phyloP scores from a whole-genome alignment of 2,888 invertebrate species.

The Aphidoletes aphidimyza region DNA sequence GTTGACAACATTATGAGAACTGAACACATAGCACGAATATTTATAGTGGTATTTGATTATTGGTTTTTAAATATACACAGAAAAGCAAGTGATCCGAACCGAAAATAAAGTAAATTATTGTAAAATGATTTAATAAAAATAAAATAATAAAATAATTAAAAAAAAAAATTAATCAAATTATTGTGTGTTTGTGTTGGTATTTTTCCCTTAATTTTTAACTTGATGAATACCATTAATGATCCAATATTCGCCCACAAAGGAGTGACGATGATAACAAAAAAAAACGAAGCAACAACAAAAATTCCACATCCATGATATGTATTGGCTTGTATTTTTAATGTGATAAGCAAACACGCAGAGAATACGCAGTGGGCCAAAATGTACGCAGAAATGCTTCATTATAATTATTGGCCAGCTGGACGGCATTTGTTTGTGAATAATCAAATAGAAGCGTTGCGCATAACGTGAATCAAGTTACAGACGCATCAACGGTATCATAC shows the following conservation, averaged over 20 bases:
- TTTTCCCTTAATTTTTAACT: not conserved
- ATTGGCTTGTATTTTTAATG: conserved; percentile 22
- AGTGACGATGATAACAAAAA: too few species aligned
- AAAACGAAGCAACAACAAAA: not conserved
- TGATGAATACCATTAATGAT: not conserved
- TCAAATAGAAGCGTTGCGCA: not conserved
- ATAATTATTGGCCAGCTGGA: conserved; percentile 35
- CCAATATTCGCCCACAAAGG: too few species aligned
- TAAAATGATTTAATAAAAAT: not conserved
- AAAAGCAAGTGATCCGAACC: not conserved
- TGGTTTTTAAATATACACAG: not conserved
- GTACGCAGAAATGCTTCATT: not conserved
- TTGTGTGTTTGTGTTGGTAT: not conserved
- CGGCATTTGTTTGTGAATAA: not conserved
- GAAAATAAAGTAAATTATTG: not conserved
- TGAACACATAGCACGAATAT: not conserved
- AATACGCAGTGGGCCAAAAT: too few species aligned
- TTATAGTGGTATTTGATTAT: too few species aligned
- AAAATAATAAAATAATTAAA: not conserved
- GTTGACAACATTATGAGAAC: too few species aligned
- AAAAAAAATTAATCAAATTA: not conserved
- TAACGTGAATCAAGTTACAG: not conserved
- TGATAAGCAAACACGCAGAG: conserved; percentile 23
- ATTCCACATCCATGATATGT: not conserved
- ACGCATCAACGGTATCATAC: not conserved